Evolutionary conservation across 2,113 vertebrate genomes (phyloP).

Genomic region (Canis aureus): DNA sequence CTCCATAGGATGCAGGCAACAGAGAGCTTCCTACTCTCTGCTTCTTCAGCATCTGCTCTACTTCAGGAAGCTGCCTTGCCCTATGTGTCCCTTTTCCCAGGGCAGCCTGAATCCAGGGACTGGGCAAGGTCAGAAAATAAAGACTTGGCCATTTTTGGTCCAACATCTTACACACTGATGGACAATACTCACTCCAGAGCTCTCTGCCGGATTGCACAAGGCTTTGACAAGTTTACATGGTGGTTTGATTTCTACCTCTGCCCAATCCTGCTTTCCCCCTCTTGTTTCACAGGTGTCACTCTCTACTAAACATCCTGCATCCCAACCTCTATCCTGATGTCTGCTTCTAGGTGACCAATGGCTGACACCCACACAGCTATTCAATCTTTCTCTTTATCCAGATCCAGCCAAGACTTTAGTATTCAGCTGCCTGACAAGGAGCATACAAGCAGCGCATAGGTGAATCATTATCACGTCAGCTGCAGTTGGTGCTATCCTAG

Average conservation of each 20-base stretch:
- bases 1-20: neutral
- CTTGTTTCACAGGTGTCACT: neutral
- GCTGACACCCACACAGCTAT: neutral
- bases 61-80: neutral
- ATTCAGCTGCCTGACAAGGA: neutral
- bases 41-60: neutral
- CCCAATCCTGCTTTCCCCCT: neutral
- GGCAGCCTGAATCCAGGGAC: neutral
- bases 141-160: neutral
- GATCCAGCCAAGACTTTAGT: neutral
- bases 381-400: neutral
- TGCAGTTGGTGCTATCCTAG: too few relatives aligned
- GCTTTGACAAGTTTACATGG: neutral
- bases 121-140: neutral
- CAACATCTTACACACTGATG: accelerated
- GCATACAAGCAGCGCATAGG: neutral
- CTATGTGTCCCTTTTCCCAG: neutral
- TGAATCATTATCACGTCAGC: neutral
- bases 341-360: neutral
- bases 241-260: neutral
- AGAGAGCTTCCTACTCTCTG: neutral
- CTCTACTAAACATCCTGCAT: neutral
- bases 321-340: neutral
- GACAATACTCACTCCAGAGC: neutral
- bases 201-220: neutral